Conservation (phyloP, 1,140 invertebrate genomes). For the Choristoneura fumiferana region DNA sequence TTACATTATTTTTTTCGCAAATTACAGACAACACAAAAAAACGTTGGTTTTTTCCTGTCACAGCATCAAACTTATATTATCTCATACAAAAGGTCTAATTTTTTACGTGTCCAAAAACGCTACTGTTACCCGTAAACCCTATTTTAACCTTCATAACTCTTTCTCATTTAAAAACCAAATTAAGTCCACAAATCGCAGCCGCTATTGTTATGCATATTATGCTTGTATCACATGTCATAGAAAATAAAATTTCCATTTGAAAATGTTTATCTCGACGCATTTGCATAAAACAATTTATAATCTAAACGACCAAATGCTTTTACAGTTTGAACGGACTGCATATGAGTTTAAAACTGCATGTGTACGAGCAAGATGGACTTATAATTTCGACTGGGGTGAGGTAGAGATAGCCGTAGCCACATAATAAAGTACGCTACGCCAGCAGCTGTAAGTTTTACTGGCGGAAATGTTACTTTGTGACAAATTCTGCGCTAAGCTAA, state of each 20-base stretch:
- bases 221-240: slow-evolving; percentile 17
- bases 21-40: no score
- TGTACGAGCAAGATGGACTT: background rate
- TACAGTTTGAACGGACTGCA: slow-evolving; percentile 14
- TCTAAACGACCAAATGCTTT: slow-evolving; percentile 17
- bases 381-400: background rate
- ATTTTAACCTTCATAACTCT: slow-evolving; percentile 14
- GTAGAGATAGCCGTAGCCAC: background rate
- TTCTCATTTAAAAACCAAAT: slow-evolving; percentile 18
- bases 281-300: slow-evolving; percentile 19
- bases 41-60: no score
- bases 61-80: no score
- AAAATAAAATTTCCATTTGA: slow-evolving; percentile 15
- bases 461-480: slow-evolving; percentile 13
- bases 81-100: no score
- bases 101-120: background rate
- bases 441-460: slow-evolving; percentile 12
- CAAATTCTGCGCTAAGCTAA: background rate
- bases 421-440: slow-evolving; percentile 11
- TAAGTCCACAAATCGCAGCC: background rate
- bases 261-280: slow-evolving; percentile 14
- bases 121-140: no score
- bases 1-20: no score
- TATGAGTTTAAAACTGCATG: slow-evolving; percentile 15
- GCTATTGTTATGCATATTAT: slow-evolving; percentile 17